phyloP scores from a whole-genome alignment of 2,888 invertebrate species.

The Synergus laeviventris region DNA sequence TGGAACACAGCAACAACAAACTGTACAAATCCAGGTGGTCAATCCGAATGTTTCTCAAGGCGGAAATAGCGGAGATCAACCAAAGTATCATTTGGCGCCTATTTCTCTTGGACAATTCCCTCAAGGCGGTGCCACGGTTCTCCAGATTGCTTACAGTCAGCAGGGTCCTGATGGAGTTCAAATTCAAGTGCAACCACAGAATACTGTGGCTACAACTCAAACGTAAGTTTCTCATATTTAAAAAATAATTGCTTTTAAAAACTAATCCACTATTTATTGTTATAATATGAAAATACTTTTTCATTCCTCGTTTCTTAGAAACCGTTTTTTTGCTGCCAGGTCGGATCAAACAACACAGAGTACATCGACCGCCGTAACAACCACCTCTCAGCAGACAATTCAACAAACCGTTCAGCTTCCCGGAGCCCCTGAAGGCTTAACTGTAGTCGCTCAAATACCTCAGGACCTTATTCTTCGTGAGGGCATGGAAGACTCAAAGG shows the following conservation, averaged over 20 bases:
- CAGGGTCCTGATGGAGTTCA: constrained; percentile 78
- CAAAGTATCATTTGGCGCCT: constrained; percentile 85
- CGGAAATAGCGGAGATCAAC: constrained; percentile 78
- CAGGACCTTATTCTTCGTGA: constrained; percentile 83
- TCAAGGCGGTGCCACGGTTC: constrained; percentile 84
- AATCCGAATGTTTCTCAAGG: constrained; percentile 79
- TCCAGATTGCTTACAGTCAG: constrained; percentile 86
- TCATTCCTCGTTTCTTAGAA: background rate
- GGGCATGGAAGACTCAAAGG: constrained; percentile 75
- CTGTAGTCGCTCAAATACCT: constrained; percentile 83
- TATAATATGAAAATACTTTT: background rate
- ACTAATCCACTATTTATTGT: background rate
- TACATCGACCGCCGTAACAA: constrained; percentile 74
- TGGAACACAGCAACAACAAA: constrained; percentile 84
- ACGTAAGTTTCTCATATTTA: constrained; percentile 65
- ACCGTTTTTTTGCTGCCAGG: constrained; percentile 54
- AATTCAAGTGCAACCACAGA: constrained; percentile 74
- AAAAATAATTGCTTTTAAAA: background rate
- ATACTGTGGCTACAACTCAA: constrained; percentile 74
- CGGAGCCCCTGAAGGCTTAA: constrained; percentile 81
- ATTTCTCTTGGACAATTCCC: constrained; percentile 87
- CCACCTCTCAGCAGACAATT: constrained; percentile 73
- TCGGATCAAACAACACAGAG: constrained; percentile 75
- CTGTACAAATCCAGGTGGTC: constrained; percentile 87
- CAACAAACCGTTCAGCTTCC: constrained; percentile 75